phyloP scores from a whole-genome alignment of 2,888 invertebrate genomes.

The Hypsopygia costalis region DNA sequence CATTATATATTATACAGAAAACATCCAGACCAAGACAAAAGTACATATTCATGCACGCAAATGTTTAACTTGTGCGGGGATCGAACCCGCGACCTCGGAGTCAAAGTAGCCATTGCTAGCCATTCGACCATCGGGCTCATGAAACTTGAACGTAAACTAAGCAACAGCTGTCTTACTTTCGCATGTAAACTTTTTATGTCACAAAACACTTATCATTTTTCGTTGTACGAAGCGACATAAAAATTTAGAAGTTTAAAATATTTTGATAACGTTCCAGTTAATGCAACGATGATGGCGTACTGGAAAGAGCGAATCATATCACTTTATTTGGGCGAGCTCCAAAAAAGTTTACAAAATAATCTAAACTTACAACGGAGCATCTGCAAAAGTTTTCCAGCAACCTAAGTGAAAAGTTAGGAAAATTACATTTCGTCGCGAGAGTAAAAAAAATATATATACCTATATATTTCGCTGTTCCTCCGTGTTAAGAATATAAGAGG shows the following conservation, averaged over 20 bases:
- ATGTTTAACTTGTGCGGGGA: too few relatives aligned
- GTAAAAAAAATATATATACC: conserved; percentile 32
- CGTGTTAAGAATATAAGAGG: conserved; percentile 65
- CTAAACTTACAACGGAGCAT: conserved; percentile 50
- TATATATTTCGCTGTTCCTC: conserved; percentile 33
- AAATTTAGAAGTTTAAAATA: background rate
- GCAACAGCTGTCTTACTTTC: too few relatives aligned
- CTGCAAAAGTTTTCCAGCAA: conserved; percentile 39
- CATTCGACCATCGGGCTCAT: too few relatives aligned
- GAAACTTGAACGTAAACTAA: too few relatives aligned
- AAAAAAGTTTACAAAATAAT: conserved; percentile 59
- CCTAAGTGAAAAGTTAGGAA: conserved; percentile 69
- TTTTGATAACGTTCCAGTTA: conserved; percentile 19
- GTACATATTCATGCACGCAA: too few relatives aligned
- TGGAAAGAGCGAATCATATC: conserved; percentile 21
- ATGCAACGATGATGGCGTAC: conserved; percentile 14
- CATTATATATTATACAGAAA: too few relatives aligned
- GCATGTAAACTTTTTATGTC: too few relatives aligned
- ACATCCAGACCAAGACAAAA: too few relatives aligned
- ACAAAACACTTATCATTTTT: too few relatives aligned
- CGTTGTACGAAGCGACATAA: too few relatives aligned
- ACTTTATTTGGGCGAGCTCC: conserved; percentile 56
- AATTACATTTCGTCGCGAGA: conserved; percentile 49
- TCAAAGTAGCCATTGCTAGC: too few relatives aligned
- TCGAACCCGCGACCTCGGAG: too few relatives aligned